Conservation (phyloP, 2,888 invertebrate genomes). For the Hoplodrina ambigua region DNA sequence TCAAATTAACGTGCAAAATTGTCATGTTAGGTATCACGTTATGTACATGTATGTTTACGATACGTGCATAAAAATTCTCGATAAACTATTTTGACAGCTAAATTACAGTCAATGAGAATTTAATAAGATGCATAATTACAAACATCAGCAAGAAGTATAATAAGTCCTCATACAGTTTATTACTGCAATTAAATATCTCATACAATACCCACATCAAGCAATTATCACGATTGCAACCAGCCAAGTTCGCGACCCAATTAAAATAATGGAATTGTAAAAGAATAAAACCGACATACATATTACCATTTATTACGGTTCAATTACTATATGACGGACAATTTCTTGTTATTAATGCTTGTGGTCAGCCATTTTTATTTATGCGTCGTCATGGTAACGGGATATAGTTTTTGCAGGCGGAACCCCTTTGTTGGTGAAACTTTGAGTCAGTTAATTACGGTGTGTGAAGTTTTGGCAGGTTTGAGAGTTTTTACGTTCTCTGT, state of each 20-base stretch:
- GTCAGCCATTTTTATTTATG: conserved; percentile 63
- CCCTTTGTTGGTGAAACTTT: conserved; percentile 80
- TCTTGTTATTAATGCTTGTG: conserved; percentile 59
- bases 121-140: conserved; percentile 2
- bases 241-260: conserved; percentile 54
- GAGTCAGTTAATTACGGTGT: conserved; percentile 80
- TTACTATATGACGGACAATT: conserved; percentile 59
- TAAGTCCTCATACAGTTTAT: conserved; percentile 5
- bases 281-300: conserved; percentile 53
- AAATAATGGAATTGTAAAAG: conserved; percentile 56
- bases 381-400: conserved; percentile 78
- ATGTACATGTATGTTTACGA: no score
- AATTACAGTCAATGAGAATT: conserved; percentile 3
- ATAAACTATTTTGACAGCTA: not conserved
- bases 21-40: not conserved
- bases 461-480: conserved; percentile 75
- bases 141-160: conserved; percentile 13
- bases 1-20: conserved; percentile 2
- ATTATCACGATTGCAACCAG: conserved; percentile 42
- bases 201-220: conserved; percentile 38
- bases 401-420: conserved; percentile 75
- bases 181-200: conserved; percentile 45
- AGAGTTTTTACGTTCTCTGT: conserved; percentile 68
- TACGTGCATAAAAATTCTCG: not conserved
- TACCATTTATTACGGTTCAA: conserved; percentile 57